Conservation (phyloP, 2,888 invertebrate species). For the Sisyra terminalis region DNA sequence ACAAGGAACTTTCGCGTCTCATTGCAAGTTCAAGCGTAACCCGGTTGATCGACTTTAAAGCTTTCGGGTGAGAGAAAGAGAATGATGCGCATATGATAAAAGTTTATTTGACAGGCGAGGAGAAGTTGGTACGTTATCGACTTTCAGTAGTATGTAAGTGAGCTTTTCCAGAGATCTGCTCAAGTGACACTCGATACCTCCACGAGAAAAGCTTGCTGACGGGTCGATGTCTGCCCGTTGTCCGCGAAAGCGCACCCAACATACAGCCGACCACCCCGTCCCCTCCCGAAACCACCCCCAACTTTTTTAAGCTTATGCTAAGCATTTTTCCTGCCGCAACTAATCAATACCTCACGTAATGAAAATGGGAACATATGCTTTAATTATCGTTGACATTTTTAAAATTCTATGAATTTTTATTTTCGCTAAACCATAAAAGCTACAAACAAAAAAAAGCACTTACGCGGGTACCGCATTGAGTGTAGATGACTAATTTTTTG, state of each 20-base stretch:
- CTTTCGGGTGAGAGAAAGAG: neutral
- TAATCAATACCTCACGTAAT: too few species aligned
- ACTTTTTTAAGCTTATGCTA: too few species aligned
- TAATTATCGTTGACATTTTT: too few species aligned
- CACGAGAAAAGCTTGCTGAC: slow-evolving; percentile 1
- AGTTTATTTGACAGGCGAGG: too few species aligned
- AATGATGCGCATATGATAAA: neutral
- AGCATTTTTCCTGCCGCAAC: too few species aligned
- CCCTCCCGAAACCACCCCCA: too few species aligned
- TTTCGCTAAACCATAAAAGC: too few species aligned
- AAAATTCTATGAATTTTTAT: too few species aligned
- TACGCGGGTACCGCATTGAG: slow-evolving; percentile 43
- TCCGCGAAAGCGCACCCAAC: too few species aligned
- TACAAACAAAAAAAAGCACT: slow-evolving; percentile 16
- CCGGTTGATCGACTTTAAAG: too few species aligned
- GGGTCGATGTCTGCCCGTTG: slow-evolving; percentile 2
- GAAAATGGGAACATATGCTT: too few species aligned
- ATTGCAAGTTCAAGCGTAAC: neutral
- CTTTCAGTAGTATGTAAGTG: slow-evolving; percentile 2
- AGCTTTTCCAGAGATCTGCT: neutral
- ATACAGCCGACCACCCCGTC: too few species aligned
- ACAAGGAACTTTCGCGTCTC: neutral
- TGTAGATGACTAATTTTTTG: slow-evolving; percentile 38
- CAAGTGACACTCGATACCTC: slow-evolving; percentile 6
- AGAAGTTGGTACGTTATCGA: neutral